Percentiles rank a stretch among this genome's conserved stretches.
These are phyloP conservation scores for Numenius arquata DNA, from an alignment of 2,113 vertebrate species.

Conservation along the genomic window DNA sequence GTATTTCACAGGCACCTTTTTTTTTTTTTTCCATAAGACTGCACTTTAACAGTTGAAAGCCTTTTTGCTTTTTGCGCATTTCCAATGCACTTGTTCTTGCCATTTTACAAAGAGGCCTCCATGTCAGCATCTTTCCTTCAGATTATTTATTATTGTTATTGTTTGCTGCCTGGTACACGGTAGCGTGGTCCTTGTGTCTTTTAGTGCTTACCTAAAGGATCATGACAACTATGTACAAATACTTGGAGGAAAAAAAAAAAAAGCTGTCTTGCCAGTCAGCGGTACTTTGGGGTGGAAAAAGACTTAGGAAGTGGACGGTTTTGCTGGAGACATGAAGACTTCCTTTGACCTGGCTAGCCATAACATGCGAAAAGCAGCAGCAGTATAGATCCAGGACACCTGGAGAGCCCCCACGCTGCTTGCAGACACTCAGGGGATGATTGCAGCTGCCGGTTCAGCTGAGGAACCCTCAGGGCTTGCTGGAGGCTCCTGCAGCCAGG, in stretches of 20 bases:
- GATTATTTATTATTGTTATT: not conserved
- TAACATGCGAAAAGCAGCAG: not conserved
- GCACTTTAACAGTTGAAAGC: not conserved
- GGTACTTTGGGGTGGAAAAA: not conserved
- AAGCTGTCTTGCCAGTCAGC: not conserved
- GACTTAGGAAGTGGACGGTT: not conserved
- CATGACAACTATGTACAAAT: not conserved
- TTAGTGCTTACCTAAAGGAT: not conserved
- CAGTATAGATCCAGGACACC: not conserved
- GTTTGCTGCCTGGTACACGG: not conserved
- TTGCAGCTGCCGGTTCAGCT: not conserved
- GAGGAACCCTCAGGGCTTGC: not conserved
- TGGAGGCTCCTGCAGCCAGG: not conserved
- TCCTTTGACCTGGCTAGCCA: not conserved
- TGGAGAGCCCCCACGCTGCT: not conserved
- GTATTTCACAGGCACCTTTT: not conserved
- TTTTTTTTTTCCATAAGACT: not conserved
- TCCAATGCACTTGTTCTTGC: not conserved
- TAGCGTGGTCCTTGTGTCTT: not conserved
- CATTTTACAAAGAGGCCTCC: not conserved
- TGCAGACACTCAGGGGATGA: not conserved
- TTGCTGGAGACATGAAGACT: not conserved
- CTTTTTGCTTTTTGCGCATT: not conserved
- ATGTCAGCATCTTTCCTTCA: not conserved
- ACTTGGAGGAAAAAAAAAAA: no score